Evolutionary conservation across 2,113 vertebrate genomes (phyloP).

Genomic region (Pachycephala philippinensis): DNA sequence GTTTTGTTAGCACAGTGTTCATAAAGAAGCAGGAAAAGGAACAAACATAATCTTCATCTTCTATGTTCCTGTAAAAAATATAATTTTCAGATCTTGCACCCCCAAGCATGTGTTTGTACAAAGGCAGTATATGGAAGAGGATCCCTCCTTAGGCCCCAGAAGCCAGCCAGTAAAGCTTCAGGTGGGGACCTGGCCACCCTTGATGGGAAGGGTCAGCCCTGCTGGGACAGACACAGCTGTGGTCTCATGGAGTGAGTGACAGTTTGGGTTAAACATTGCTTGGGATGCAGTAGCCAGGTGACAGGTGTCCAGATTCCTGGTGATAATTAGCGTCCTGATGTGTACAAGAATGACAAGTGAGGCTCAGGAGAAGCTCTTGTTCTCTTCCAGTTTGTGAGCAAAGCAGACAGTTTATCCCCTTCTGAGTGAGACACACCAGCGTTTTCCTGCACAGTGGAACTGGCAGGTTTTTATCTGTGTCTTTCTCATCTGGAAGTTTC

Average conservation of each 20-base stretch:
- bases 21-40: neutral
- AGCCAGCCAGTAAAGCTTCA: neutral
- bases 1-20: neutral
- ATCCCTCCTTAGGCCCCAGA: neutral
- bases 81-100: neutral
- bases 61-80: neutral
- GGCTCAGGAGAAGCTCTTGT: neutral
- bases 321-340: neutral
- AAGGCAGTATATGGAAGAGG: neutral
- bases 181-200: neutral
- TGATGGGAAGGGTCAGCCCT: neutral
- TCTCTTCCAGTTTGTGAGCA: neutral
- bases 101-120: neutral
- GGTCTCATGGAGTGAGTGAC: neutral
- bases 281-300: neutral
- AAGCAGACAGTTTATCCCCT: neutral
- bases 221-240: neutral
- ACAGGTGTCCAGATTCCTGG: neutral
- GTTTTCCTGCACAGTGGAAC: neutral
- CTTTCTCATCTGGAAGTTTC: neutral
- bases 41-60: neutral
- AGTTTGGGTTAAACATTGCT: neutral
- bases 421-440: fast-evolving
- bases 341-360: neutral
- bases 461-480: neutral